Evolutionary conservation across 2,888 invertebrate genomes (phyloP), one percentile per base, ranked within the genome.

Genomic region (Pollenia angustigena): DNA sequence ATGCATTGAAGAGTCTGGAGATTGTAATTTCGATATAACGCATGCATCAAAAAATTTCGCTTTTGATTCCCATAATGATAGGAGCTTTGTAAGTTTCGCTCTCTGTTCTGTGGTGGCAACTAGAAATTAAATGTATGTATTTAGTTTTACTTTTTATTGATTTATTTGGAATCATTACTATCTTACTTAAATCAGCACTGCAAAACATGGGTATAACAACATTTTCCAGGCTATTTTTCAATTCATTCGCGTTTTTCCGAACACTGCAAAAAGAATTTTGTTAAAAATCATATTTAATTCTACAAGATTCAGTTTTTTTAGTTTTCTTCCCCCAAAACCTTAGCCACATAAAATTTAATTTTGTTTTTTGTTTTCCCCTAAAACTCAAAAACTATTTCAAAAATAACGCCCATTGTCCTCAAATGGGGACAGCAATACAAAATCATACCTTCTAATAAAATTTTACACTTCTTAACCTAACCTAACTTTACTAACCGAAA

Each of bases 161-260:
- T 23, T 32, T 66, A n/a, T 44, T 44, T n/a, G 11, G 16, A 48
- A 23, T 18, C 14, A 2, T 11, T n/a, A 44, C 0, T 9, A 71
- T 89, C 94, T 94, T 95, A 94, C 96, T 96, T 92, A 97, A 95
- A 93, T 96, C 96, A 89, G 99, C 97, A 94, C 97, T 97, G 94
- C 99, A 99, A 95, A 99, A 99, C 97, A 99, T 98, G 90, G 99
- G 98, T 91, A 99, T 97, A 90, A 99, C 98, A 91, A 99, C 98
- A 92, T 96, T 96, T 95, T 98, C 98, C 94, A 99, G 95, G 92
- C 97, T 96, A 94, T 97, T 97, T 94, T 98, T 97, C 93, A 99
- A 95, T 93, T 98, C 97, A 94, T 97, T 97, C 87, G 97, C 97
- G 94, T 97, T 98, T 95, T 99, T 99, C 92, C 99, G 95, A 92